Evolutionary conservation across 2,888 invertebrate species (phyloP), one percentile per base, ranked within the genome.

Genomic region (Sceliomorpha sp.): DNA sequence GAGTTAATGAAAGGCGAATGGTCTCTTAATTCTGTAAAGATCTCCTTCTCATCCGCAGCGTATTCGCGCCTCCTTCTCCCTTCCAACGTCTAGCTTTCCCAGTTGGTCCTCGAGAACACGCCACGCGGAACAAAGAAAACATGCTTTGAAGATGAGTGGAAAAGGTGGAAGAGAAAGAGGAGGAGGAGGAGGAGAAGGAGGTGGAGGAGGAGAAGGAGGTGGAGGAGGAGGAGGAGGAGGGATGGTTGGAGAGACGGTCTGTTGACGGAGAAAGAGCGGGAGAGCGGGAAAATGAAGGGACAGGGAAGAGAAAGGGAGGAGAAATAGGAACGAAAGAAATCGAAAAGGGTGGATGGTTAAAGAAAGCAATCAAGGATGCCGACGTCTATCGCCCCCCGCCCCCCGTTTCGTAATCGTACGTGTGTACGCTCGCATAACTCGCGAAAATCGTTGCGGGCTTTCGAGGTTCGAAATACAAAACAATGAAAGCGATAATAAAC

Each of bases 361-460:
- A 77, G 72, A 81, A 83, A 83, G 82, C 80, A 84, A 85, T 85
- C 83, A 78, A 77, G 80, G 76, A 78, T 83, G n/a, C n/a, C n/a
- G n/a, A n/a, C n/a, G n/a, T n/a, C n/a, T n/a, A n/a, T n/a, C n/a
- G n/a, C n/a, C n/a, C n/a, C n/a, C n/a, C n/a, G n/a, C n/a, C n/a
- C n/a, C n/a, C n/a, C n/a, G n/a, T n/a, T n/a, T n/a, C n/a, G n/a
- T n/a, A n/a, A n/a, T n/a, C n/a, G n/a, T n/a, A n/a, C n/a, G n/a
- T n/a, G n/a, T n/a, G n/a, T n/a, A n/a, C n/a, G n/a, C n/a, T n/a
- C n/a, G 73, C 74, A 78, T 79, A 83, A 82, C 81, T 80, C 60
- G 51, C 13, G 32, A 31, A 27, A 40, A n/a, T 51, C 40, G 32
- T 36, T 7, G 37, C 15, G 48, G 27, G 26, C 10, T 37, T 29